phyloP scores from a whole-genome alignment of 2,888 invertebrate species.

The Tachystola acroxantha region DNA sequence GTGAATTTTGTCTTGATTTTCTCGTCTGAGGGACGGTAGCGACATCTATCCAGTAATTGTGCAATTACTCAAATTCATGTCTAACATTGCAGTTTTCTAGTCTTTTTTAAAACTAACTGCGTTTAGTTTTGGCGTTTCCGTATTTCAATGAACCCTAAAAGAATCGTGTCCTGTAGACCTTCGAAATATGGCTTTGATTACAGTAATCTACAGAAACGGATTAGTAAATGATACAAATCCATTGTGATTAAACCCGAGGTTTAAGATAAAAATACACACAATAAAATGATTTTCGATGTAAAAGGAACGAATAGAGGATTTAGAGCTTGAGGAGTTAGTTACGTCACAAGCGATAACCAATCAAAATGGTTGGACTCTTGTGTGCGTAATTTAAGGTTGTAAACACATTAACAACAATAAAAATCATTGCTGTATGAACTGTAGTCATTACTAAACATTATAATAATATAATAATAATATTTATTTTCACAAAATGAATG shows the following conservation, averaged over 20 bases:
- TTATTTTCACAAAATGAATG: too few species aligned
- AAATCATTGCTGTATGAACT: too few species aligned
- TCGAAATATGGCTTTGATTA: constrained; percentile 60
- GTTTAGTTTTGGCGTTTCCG: too few species aligned
- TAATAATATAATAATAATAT: too few species aligned
- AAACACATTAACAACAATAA: neutral
- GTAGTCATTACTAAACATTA: too few species aligned
- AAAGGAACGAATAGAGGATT: neutral
- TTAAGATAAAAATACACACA: constrained; percentile 36
- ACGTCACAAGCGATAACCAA: constrained; percentile 14
- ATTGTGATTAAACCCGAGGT: constrained; percentile 48
- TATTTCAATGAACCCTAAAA: constrained; percentile 23
- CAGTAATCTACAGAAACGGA: constrained; percentile 43
- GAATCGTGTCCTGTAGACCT: constrained; percentile 41
- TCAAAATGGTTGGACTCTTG: constrained; percentile 12
- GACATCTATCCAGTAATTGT: too few species aligned
- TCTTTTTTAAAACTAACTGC: too few species aligned
- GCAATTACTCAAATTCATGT: too few species aligned
- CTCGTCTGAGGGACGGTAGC: too few species aligned
- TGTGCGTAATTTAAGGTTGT: constrained; percentile 12
- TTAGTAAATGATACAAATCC: constrained; percentile 48
- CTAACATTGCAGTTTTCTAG: too few species aligned
- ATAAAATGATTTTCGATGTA: constrained; percentile 1
- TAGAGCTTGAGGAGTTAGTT: neutral
- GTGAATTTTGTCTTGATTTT: too few species aligned